Evolutionary conservation across 2,113 vertebrate genomes (phyloP).

Genomic region (Pseudorasbora parva): DNA sequence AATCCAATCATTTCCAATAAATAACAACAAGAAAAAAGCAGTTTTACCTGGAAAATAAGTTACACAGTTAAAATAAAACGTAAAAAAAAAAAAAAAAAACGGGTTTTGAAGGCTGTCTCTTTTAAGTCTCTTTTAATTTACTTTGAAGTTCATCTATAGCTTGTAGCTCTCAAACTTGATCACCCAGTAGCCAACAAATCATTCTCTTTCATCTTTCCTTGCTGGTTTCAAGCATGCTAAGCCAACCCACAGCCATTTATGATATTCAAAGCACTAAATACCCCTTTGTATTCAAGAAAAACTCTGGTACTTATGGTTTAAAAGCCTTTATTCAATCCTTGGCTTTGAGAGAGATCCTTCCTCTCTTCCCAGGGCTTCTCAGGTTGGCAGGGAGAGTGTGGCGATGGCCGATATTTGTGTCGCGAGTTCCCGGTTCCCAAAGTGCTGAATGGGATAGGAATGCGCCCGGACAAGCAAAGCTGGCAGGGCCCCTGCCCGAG

Average conservation of each 20-base stretch:
- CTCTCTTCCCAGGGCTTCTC: constrained; percentile 1
- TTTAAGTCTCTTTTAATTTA: neutral
- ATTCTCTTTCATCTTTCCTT: constrained; percentile 2
- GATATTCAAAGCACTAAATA: constrained; percentile 23
- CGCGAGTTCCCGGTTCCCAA: constrained; percentile 51
- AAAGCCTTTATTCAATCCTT: constrained; percentile 35
- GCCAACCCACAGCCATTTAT: constrained; percentile 27
- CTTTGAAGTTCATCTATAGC: neutral
- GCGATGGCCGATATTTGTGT: constrained; percentile 36
- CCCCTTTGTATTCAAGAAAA: constrained; percentile 35
- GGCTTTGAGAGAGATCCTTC: constrained; percentile 33
- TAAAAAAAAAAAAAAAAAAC: no score
- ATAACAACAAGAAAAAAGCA: neutral
- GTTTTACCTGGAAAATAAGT: neutral
- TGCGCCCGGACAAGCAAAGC: constrained; percentile 50
- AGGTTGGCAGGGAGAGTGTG: constrained; percentile 1
- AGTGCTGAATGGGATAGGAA: constrained; percentile 54
- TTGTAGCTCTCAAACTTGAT: neutral
- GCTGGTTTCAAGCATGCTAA: neutral
- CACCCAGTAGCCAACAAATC: neutral
- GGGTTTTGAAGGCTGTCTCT: neutral
- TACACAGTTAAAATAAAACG: neutral
- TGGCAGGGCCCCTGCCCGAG: constrained; percentile 39
- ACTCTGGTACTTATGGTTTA: constrained; percentile 31
- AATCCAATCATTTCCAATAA: neutral